Evolutionary conservation across 64 coral and sea anemone genomes (phyloP), one percentile per base, ranked within the genome.

Genomic region (Astreopora myriophthalma): DNA sequence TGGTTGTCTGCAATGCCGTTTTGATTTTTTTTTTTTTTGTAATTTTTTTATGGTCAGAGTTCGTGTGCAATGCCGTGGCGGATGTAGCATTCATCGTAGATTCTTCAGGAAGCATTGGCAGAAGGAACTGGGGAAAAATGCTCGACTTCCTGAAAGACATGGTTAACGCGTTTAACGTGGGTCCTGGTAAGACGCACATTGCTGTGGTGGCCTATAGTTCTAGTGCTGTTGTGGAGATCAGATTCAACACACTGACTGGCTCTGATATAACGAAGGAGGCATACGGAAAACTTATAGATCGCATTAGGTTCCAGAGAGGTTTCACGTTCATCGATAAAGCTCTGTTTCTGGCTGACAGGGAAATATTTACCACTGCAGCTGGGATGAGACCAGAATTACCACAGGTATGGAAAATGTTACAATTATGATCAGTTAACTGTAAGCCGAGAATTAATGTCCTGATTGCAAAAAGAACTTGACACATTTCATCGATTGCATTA

Each of bases 71-170:
- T 20, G 44, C 85, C 19, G 85, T 85, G 30, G 86, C 87, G 44
- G 94, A 96, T 57, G 62, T 89, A 19, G 94, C 94, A 11, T 96
- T 96, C 29, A 79, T 96, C 12, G 83, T 96, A 25, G 94, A 96
- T 89, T 96, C 94, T 12, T 96, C 94, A 10, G 94, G 94, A 19
- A 96, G 94, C n/a, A 81, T 96, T 61, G 86, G 94, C 19, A 65
- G 75, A 27, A 57, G 72, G 11, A 92, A 96, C 89, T 96, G 91
- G 79, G 6, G 3, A 1, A 84, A 71, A 32, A 27, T 96, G 49
- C 71, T 76, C 6, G 34, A 85, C 33, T 96, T 96, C 57, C 20
- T 96, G 30, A 88, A 75, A 19, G 81, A 68, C 7, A 63, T 89
- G 37, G 65, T 92, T 48, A 76, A 64, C 20, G 85, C 72, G 8